Percentiles rank a stretch among this genome's conserved stretches.
Evolutionary conservation across 2,797 vertebrate species (phyloP).

Genomic region (Argyrosomus regius): DNA sequence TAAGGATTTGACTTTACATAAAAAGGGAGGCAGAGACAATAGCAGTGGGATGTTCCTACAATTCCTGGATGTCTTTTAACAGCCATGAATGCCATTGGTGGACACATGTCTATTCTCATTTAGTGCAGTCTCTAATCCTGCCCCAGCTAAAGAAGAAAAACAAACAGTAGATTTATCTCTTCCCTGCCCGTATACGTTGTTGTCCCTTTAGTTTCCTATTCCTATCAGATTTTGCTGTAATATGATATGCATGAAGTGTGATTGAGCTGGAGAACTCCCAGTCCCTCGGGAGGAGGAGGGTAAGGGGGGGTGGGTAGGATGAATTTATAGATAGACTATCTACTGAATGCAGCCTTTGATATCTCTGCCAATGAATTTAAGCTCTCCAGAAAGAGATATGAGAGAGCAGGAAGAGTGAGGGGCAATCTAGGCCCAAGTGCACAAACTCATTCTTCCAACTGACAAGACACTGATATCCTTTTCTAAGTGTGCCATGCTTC

Average conservation of each 20-base stretch:
- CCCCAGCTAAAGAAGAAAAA: slow-evolving; percentile 12
- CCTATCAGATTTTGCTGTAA: slow-evolving; percentile 50
- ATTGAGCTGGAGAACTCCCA: slow-evolving; percentile 49
- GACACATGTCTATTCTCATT: slow-evolving; percentile 11
- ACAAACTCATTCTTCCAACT: slow-evolving; percentile 55
- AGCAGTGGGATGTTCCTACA: slow-evolving; percentile 31
- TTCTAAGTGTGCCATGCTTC: slow-evolving; percentile 26
- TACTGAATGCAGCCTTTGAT: slow-evolving; percentile 71
- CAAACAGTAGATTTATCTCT: background rate
- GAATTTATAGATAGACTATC: slow-evolving; percentile 72
- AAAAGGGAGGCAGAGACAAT: slow-evolving; percentile 39
- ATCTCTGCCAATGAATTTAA: slow-evolving; percentile 66
- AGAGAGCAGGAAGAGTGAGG: slow-evolving; percentile 17
- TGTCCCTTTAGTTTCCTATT: slow-evolving; percentile 34
- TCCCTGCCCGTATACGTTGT: background rate
- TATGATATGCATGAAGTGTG: slow-evolving; percentile 62
- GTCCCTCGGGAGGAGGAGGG: slow-evolving; percentile 21
- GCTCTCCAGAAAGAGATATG: slow-evolving; percentile 61
- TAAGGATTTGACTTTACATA: slow-evolving; percentile 44
- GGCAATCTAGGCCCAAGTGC: slow-evolving; percentile 49
- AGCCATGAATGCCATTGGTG: background rate
- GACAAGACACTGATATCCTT: slow-evolving; percentile 58
- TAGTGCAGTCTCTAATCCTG: background rate
- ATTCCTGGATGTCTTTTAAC: slow-evolving; percentile 28
- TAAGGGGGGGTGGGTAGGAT: slow-evolving; percentile 31